Conservation (phyloP, 2,113 vertebrate genomes). For the Calyptommatus sinebrachiatus region DNA sequence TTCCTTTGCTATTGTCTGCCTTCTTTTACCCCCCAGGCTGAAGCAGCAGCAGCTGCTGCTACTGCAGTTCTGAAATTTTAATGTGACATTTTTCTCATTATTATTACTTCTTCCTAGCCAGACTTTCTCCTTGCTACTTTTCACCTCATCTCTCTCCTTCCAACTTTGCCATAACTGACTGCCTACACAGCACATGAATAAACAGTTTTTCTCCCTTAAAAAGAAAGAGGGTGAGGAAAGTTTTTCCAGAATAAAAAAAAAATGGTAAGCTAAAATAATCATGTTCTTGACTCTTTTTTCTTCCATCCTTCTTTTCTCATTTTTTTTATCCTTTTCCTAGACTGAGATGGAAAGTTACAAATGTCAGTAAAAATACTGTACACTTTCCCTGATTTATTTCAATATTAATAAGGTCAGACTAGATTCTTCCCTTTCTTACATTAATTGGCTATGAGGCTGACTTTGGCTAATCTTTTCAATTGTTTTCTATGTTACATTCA, state of each 20-base stretch:
- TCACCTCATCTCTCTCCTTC: not conserved
- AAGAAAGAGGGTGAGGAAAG: not conserved
- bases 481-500: conserved; percentile 19
- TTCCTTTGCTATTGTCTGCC: conserved; percentile 60
- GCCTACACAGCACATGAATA: conserved; percentile 9
- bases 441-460: conserved; percentile 55
- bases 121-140: conserved; percentile 41
- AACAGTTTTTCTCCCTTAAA: conserved; percentile 19
- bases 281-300: not conserved
- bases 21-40: conserved; percentile 50
- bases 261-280: conserved; percentile 34
- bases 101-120: conserved; percentile 53
- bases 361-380: not conserved
- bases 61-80: conserved; percentile 44
- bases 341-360: not conserved
- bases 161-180: not conserved
- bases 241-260: conserved; percentile 5
- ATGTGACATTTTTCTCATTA: conserved; percentile 67
- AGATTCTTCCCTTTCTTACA: conserved; percentile 56
- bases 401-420: conserved; percentile 29
- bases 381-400: conserved; percentile 38
- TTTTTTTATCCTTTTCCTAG: not conserved
- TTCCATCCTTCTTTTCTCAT: not conserved
- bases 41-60: conserved; percentile 62
- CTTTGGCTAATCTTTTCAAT: conserved; percentile 16